phyloP scores from a whole-genome alignment of 2,113 vertebrate genomes.

The Strix aluco region DNA sequence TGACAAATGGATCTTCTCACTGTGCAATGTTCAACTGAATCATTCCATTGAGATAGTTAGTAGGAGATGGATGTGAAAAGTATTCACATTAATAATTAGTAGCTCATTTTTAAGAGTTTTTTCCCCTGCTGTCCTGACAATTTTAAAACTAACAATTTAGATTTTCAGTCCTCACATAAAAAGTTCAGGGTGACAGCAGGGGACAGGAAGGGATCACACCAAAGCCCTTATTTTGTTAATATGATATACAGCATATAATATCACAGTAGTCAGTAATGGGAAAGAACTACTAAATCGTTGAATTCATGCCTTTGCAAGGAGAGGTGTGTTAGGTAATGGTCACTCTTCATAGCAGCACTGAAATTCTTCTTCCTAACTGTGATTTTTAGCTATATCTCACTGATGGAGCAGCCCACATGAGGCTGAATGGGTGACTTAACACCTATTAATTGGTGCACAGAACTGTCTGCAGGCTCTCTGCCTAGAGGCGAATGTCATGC shows the following conservation, averaged over 20 bases:
- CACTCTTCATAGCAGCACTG: not conserved
- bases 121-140: not conserved
- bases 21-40: conserved; percentile 5
- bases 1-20: conserved; percentile 62
- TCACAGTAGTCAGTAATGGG: not conserved
- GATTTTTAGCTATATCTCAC: conserved; percentile 5
- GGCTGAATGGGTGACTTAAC: conserved; percentile 4
- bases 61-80: conserved; percentile 50
- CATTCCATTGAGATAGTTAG: conserved; percentile 58
- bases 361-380: not conserved
- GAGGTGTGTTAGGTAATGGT: not conserved
- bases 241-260: not conserved
- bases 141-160: not conserved
- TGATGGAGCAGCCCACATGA: not conserved
- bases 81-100: conserved; percentile 53
- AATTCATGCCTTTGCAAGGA: not conserved
- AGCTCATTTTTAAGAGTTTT: not conserved
- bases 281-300: not conserved
- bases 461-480: not conserved
- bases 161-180: conserved; percentile 1
- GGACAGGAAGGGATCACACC: not conserved
- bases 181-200: not conserved
- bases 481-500: not conserved
- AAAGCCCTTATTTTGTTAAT: not conserved
- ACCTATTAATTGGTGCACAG: not conserved